Conservation (phyloP, 2,888 invertebrate genomes). For the Ferrisia virgata region DNA sequence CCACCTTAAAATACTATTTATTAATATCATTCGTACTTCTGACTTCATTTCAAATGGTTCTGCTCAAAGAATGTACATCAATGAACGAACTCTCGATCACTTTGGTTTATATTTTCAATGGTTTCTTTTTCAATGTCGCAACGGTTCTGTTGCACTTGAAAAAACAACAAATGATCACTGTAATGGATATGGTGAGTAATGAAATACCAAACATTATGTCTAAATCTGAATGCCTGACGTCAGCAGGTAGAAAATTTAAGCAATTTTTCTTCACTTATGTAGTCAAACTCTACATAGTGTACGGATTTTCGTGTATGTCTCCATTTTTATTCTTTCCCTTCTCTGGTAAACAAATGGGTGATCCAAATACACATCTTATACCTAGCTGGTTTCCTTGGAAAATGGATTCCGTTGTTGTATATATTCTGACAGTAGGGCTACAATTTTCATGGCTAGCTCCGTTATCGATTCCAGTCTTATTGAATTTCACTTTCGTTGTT, state of each 20-base stretch:
- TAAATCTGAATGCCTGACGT: neutral
- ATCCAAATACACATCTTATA: neutral
- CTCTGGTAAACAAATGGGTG: neutral
- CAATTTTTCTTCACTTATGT: neutral
- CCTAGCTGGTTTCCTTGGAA: conserved; percentile 1
- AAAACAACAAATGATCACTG: neutral
- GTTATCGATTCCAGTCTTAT: neutral
- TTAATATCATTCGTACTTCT: neutral
- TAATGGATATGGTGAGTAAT: neutral
- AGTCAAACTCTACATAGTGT: neutral
- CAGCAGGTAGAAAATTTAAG: neutral
- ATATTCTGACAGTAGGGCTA: neutral
- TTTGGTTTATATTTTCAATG: neutral
- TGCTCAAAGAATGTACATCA: neutral
- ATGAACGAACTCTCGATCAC: neutral
- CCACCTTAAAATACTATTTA: neutral
- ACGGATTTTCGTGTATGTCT: neutral
- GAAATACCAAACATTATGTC: neutral
- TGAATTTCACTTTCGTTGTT: neutral
- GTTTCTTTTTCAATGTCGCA: neutral
- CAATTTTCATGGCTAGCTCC: neutral
- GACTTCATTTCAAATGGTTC: neutral
- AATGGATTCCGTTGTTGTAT: neutral
- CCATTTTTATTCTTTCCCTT: neutral
- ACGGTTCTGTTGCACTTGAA: neutral